Evolutionary conservation across 2,888 invertebrate species (phyloP), one percentile per base, ranked within the genome.

Genomic region (Ochropacha duplaris): DNA sequence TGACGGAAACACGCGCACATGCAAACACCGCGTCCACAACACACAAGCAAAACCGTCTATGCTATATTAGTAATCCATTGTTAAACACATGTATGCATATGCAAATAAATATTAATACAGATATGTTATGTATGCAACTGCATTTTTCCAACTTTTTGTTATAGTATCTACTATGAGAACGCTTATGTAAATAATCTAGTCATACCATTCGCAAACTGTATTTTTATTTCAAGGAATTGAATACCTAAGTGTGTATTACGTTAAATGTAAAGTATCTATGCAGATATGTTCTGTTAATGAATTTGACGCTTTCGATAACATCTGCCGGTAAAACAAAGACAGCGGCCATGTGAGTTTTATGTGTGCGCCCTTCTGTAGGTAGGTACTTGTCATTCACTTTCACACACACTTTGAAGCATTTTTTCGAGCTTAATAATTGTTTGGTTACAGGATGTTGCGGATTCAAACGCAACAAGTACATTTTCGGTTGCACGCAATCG

Each of bases 391-490:
- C 68, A 81, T 75, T 75, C 74, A 69, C 72, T 84, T 83, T 80
- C 85, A 88, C 88, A 81, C 85, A 84, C 78, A 79, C 78, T 68
- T 66, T 62, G 61, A 62, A 61, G 63, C 62, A n/a, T 67, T 72
- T 76, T 79, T 81, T 80, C 71, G 65, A 75, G 79, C 74, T 71
- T 76, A 81, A 80, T 85, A 85, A 88, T 87, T 84, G 78, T 81
- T 82, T 76, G 70, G 74, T 77, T 74, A 77, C 76, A 89, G 88
- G 88, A 89, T 90, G 87, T 89, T 81, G 87, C 81, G 84, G 86
- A 87, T 83, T 83, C 80, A 74, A 79, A 83, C 76, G 76, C 78
- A 82, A 78, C 72, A 72, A 82, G 82, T 77, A 82, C 79, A 76
- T 75, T 68, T 72, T 81, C 74, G 78, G 76, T 78, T 74, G 74